Evolutionary conservation across 2,113 vertebrate species (phyloP).

Genomic region (Panthera tigris): DNA sequence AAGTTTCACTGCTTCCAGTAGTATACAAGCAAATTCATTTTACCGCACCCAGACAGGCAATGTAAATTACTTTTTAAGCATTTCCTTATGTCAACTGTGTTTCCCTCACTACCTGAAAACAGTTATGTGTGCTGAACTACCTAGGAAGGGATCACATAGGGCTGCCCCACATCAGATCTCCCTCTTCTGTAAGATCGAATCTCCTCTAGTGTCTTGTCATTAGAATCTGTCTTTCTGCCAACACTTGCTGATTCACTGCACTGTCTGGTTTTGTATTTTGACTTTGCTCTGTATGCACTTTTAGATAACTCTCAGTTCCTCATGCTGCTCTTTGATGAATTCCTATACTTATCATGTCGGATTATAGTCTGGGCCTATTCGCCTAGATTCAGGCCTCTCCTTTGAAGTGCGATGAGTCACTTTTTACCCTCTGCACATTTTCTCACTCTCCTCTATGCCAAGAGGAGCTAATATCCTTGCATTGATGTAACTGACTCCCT

Average conservation of each 20-base stretch:
- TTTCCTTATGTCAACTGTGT: slow-evolving; percentile 38
- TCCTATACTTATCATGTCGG: neutral
- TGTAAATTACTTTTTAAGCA: slow-evolving; percentile 66
- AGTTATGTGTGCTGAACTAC: neutral
- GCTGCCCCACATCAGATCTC: neutral
- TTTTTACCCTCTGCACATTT: neutral
- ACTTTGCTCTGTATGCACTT: neutral
- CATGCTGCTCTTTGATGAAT: neutral
- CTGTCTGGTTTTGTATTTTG: neutral
- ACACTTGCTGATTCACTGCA: neutral
- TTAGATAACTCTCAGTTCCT: neutral
- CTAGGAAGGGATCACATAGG: neutral
- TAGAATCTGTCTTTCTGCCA: neutral
- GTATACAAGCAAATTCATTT: slow-evolving; percentile 21
- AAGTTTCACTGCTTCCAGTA: slow-evolving; percentile 11
- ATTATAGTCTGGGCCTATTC: neutral
- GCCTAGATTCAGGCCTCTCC: neutral
- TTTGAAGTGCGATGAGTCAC: neutral
- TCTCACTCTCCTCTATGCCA: neutral
- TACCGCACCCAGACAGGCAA: slow-evolving; percentile 22
- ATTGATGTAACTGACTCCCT: neutral
- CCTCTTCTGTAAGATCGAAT: neutral
- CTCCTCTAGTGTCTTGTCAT: neutral
- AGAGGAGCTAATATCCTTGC: neutral
- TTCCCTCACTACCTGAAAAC: neutral